Evolutionary conservation across 2,113 vertebrate genomes (phyloP), one percentile per base, ranked within the genome.

Genomic region (Cepphus grylle): DNA sequence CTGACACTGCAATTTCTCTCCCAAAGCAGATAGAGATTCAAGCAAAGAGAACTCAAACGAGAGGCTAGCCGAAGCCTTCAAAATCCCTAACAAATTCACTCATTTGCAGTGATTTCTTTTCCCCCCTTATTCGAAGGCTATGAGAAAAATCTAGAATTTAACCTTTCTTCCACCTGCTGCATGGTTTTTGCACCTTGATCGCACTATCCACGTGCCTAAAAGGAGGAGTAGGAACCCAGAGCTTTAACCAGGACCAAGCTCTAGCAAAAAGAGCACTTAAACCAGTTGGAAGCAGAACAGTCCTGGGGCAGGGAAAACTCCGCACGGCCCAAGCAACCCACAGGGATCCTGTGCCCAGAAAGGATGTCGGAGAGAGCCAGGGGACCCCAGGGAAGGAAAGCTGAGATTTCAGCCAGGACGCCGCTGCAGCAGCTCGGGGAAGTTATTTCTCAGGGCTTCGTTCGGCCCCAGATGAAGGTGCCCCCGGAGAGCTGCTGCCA

Each of bases 181-280:
- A 15, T 5, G 2, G 17, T 5, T 74, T 73, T 20, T 40, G 8
- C 7, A 5, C 38, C 29, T 79, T 5, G 0, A 0, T 2, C 32
- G 15, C 23, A 11, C 12, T 14, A 7, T 2, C 23, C 6, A 13
- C 0, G 0, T 5, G 12, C 12, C 20, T 27, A 20, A 19, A 25
- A n/a, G 8, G 5, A 63, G 3, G 13, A 56, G 15, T 3, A 26
- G 29, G 34, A 73, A 25, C 15, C 25, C 29, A n/a, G 43, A 74
- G 25, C 15, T 26, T 1, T 4, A 25, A 8, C 38, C 14, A 38
- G 14, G 84, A 29, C 8, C 3, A 4, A 81, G 17, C 12, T 70
- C 7, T 6, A 63, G 20, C 8, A 30, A 40, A 21, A 22, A 6
- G 34, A 2, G 0, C 1, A 49, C 8, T 6, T 29, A 7, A 43